Evolutionary conservation across 2,113 vertebrate genomes (phyloP).

Genomic region (Cranoglanis bouderius): DNA sequence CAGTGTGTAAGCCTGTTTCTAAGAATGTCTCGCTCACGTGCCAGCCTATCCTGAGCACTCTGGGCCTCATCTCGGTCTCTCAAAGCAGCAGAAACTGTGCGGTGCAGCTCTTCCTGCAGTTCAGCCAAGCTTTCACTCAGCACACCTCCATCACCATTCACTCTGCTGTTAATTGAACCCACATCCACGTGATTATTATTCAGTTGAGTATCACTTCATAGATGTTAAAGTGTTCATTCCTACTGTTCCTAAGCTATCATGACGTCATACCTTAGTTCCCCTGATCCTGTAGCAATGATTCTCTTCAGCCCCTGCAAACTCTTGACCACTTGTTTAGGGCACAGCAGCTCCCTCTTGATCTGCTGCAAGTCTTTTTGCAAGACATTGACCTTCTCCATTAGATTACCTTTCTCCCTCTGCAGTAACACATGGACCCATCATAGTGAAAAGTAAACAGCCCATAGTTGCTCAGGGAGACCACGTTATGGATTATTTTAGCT

Average conservation of each 20-base stretch:
- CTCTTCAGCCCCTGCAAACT: constrained; percentile 70
- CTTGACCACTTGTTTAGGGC: constrained; percentile 69
- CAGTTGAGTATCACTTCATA: not conserved
- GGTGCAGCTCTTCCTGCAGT: constrained; percentile 73
- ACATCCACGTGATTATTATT: not conserved
- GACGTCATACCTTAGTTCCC: constrained; percentile 70
- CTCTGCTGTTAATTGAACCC: constrained; percentile 59
- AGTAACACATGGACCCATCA: constrained; percentile 45
- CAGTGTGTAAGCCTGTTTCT: constrained; percentile 70
- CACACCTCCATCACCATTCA: constrained; percentile 64
- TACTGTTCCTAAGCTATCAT: not conserved
- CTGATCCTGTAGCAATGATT: constrained; percentile 69
- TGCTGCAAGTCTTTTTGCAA: constrained; percentile 74
- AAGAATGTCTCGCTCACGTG: constrained; percentile 71
- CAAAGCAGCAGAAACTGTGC: constrained; percentile 67
- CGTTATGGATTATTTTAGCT: not conserved
- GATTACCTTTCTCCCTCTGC: constrained; percentile 67
- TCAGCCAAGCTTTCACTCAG: constrained; percentile 74
- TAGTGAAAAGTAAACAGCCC: constrained; percentile 10
- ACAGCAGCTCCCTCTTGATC: constrained; percentile 67
- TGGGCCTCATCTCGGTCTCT: constrained; percentile 72
- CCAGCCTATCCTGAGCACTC: constrained; percentile 67
- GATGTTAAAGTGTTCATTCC: not conserved
- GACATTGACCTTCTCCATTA: constrained; percentile 75
- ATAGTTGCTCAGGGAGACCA: not conserved